phyloP scores from a whole-genome alignment of 2,113 vertebrate species.

The Bufo bufo region DNA sequence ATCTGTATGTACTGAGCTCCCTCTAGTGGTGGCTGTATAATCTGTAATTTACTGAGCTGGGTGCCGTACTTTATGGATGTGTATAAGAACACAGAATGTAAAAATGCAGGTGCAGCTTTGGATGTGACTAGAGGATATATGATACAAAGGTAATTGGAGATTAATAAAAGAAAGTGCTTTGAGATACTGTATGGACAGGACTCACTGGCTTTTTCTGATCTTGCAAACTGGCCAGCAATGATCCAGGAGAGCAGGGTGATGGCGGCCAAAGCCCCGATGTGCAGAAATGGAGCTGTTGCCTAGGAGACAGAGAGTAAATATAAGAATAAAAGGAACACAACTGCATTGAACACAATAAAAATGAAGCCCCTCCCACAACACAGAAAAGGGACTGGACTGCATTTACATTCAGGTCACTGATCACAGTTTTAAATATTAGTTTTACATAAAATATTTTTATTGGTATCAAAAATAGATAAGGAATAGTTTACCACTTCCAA shows the following conservation, averaged over 20 bases:
- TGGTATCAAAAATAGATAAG: too few relatives aligned
- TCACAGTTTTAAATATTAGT: too few relatives aligned
- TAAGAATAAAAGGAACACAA: neutral
- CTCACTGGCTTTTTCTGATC: constrained; percentile 87
- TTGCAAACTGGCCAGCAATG: constrained; percentile 88
- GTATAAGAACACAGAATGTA: too few relatives aligned
- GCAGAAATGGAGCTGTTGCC: constrained; percentile 95
- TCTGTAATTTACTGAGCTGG: too few relatives aligned
- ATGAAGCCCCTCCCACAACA: too few relatives aligned
- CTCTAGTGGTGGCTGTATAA: too few relatives aligned
- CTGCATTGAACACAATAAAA: neutral
- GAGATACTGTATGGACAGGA: constrained; percentile 50
- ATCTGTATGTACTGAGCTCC: too few relatives aligned
- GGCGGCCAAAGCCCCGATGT: constrained; percentile 86
- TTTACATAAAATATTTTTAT: too few relatives aligned
- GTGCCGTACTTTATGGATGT: too few relatives aligned
- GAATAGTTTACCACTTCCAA: too few relatives aligned
- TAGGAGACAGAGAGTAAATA: constrained; percentile 60
- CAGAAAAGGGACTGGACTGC: too few relatives aligned
- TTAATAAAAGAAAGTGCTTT: neutral
- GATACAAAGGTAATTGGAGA: neutral
- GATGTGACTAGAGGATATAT: neutral
- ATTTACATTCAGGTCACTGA: too few relatives aligned
- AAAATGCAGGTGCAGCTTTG: neutral
- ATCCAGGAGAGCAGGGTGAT: constrained; percentile 90